phyloP scores from a whole-genome alignment of 2,888 invertebrate species.

The Tanypteryx hageni region DNA sequence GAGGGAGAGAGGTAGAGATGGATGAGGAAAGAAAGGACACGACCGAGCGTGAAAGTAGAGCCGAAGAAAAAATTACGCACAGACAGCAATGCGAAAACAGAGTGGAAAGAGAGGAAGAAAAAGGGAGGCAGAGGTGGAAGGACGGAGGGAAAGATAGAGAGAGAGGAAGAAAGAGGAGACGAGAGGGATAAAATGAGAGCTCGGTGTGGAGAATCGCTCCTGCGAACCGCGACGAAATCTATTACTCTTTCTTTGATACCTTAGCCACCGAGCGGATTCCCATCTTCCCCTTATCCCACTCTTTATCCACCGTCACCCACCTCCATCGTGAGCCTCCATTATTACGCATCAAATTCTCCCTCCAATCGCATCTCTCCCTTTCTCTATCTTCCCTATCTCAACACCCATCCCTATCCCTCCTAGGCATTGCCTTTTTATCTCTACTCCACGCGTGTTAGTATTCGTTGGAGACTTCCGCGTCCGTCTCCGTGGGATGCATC shows the following conservation, averaged over 20 bases:
- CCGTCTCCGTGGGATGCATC: not conserved
- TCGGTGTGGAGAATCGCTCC: not conserved
- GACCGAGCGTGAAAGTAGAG: not conserved
- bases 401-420: not conserved
- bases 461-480: not conserved
- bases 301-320: not conserved
- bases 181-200: not conserved
- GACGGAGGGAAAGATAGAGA: not conserved
- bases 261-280: not conserved
- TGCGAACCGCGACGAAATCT: not conserved
- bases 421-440: not conserved
- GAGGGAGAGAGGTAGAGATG: not conserved
- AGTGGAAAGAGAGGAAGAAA: not conserved
- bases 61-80: not conserved
- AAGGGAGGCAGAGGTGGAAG: not conserved
- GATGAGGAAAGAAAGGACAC: not conserved
- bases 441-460: not conserved
- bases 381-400: not conserved
- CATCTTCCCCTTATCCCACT: not conserved
- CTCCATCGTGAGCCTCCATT: conserved; percentile 17
- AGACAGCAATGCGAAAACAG: not conserved
- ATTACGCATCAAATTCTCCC: not conserved
- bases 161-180: not conserved
- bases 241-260: conserved; percentile 16
- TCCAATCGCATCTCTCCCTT: not conserved